Percentiles rank a stretch among this genome's conserved stretches.
Conservation (phyloP, 2,888 invertebrate species). For the Drosophila niveifrons region DNA sequence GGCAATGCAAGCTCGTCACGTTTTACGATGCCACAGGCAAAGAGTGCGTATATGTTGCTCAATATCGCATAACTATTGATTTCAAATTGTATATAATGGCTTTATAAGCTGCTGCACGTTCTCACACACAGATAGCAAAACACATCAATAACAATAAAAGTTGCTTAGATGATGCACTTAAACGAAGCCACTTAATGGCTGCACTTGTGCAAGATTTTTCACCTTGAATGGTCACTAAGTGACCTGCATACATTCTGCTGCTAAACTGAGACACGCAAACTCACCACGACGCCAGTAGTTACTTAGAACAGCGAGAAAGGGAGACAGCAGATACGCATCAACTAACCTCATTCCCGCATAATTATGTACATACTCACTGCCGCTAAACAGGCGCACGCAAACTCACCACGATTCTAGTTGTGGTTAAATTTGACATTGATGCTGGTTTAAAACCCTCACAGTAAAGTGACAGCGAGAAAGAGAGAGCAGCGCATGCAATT, state of each 20-base stretch:
- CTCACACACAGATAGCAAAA: background rate
- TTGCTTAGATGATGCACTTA: conserved; percentile 5
- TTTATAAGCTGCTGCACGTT: conserved; percentile 39
- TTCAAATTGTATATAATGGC: conserved; percentile 55
- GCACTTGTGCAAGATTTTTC: conserved; percentile 15
- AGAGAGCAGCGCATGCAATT: background rate
- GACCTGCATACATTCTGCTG: no score
- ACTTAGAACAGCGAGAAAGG: no score
- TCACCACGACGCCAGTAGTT: no score
- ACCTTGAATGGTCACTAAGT: conserved; percentile 36
- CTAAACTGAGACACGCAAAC: no score
- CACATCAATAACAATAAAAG: conserved; percentile 7
- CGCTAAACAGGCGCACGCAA: background rate
- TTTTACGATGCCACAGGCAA: conserved; percentile 28
- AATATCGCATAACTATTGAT: conserved; percentile 53
- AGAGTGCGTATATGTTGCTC: background rate
- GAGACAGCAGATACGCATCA: conserved; percentile 2
- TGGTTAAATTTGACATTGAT: background rate
- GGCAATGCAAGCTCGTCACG: conserved; percentile 30
- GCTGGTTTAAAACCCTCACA: background rate
- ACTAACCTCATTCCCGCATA: conserved; percentile 2
- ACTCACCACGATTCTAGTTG: background rate
- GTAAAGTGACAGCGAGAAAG: background rate
- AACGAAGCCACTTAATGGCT: conserved; percentile 6
- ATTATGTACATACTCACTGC: background rate